phyloP scores from a whole-genome alignment of 2,888 invertebrate species.

The Archips crataeganus region DNA sequence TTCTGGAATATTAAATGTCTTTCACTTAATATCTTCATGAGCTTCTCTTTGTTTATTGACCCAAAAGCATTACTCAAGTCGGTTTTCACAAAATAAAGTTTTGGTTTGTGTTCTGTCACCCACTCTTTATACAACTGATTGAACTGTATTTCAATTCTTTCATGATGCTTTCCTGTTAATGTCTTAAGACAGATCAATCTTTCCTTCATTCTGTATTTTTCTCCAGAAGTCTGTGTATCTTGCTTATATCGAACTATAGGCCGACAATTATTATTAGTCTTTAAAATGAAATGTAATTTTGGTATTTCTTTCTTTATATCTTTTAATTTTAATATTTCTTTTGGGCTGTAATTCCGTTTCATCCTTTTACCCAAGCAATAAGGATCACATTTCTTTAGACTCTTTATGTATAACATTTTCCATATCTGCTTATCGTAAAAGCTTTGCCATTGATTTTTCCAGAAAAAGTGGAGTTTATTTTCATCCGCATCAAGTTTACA shows the following conservation, averaged over 20 bases:
- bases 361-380: conserved; percentile 62
- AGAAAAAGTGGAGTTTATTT: conserved; percentile 75
- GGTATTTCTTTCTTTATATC: conserved; percentile 64
- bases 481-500: conserved; percentile 75
- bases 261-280: conserved; percentile 68
- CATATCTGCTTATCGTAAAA: conserved; percentile 73
- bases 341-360: conserved; percentile 55
- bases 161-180: conserved; percentile 55
- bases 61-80: conserved; percentile 83
- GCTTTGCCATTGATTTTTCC: conserved; percentile 78
- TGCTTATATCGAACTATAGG: conserved; percentile 76
- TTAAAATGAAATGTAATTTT: conserved; percentile 72
- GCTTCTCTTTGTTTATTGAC: conserved; percentile 68
- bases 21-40: conserved; percentile 67
- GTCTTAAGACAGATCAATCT: conserved; percentile 65
- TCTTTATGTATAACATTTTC: conserved; percentile 63
- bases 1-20: conserved; percentile 62
- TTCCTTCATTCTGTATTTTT: conserved; percentile 72
- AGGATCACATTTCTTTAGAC: conserved; percentile 61
- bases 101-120: conserved; percentile 66
- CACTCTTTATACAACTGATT: conserved; percentile 61
- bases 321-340: conserved; percentile 58
- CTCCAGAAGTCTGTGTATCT: conserved; percentile 51
- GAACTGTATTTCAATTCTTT: conserved; percentile 67
- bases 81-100: conserved; percentile 77